These are phyloP conservation scores for Lampris megalopsis DNA, from an alignment of 2,113 vertebrate genomes.

Conservation along the genomic window DNA sequence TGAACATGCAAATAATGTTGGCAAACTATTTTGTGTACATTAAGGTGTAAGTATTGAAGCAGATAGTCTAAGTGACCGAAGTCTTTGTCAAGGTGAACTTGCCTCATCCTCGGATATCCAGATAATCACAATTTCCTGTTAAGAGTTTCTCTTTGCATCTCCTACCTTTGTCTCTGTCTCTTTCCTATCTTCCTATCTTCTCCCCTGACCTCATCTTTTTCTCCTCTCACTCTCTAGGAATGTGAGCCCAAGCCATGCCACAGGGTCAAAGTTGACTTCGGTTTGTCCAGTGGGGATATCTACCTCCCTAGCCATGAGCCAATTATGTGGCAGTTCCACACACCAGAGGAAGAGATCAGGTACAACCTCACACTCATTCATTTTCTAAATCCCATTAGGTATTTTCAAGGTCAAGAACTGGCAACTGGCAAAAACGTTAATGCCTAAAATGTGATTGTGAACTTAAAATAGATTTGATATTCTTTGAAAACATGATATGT, in stretches of 20 bases:
- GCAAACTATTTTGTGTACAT: too few species aligned
- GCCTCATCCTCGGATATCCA: not conserved
- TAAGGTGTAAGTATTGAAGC: too few species aligned
- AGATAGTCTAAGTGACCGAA: too few species aligned
- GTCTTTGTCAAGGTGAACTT: not conserved
- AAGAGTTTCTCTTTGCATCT: not conserved
- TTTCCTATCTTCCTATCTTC: not conserved
- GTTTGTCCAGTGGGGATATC: conserved; percentile 80
- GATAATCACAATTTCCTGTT: not conserved
- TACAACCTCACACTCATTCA: conserved; percentile 46
- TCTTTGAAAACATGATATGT: too few species aligned
- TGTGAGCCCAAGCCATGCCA: conserved; percentile 84
- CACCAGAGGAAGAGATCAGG: conserved; percentile 94
- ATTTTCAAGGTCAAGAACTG: too few species aligned
- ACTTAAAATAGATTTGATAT: too few species aligned
- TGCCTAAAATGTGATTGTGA: too few species aligned
- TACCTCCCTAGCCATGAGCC: conserved; percentile 82
- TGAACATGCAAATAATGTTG: too few species aligned
- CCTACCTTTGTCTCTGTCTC: not conserved
- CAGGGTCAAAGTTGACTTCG: conserved; percentile 90
- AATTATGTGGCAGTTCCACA: conserved; percentile 87
- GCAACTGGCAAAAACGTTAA: too few species aligned
- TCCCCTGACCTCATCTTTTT: not conserved
- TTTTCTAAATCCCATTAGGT: too few species aligned
- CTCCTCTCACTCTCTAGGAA: conserved; percentile 75